Evolutionary conservation across 2,797 vertebrate species (phyloP).

Genomic region (Myotis daubentonii): DNA sequence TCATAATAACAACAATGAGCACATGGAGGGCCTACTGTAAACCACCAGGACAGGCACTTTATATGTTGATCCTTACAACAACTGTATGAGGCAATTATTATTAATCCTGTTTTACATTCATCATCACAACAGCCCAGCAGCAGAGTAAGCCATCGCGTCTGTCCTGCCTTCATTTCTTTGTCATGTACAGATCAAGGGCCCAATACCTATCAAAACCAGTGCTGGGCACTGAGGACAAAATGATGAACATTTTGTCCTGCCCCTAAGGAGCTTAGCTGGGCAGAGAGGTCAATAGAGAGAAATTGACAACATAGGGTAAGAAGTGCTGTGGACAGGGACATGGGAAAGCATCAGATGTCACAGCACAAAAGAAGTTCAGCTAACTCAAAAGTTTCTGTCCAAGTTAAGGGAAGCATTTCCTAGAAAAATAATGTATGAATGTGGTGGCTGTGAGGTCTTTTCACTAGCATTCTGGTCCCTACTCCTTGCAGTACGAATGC

Average conservation of each 20-base stretch:
- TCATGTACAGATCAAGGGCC: not conserved
- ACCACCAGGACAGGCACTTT: not conserved
- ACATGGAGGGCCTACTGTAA: not conserved
- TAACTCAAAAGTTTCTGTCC: not conserved
- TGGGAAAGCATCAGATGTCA: not conserved
- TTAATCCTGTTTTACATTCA: not conserved
- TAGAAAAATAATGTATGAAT: not conserved
- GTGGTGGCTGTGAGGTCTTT: not conserved
- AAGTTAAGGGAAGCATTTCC: not conserved
- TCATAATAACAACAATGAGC: not conserved
- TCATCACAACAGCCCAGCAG: not conserved
- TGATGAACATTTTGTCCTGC: not conserved
- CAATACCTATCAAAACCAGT: not conserved
- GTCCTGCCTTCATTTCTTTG: not conserved
- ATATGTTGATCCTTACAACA: not conserved
- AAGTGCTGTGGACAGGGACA: too few species aligned
- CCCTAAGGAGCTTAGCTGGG: not conserved
- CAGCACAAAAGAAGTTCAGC: not conserved
- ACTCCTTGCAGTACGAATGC: not conserved
- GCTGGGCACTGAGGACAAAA: not conserved
- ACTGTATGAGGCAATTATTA: not conserved
- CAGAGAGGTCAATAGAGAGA: not conserved
- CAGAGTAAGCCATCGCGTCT: not conserved
- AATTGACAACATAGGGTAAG: too few species aligned
- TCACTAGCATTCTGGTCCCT: not conserved